Evolutionary conservation across 2,888 invertebrate genomes (phyloP).

Genomic region (Lapara coniferarum): DNA sequence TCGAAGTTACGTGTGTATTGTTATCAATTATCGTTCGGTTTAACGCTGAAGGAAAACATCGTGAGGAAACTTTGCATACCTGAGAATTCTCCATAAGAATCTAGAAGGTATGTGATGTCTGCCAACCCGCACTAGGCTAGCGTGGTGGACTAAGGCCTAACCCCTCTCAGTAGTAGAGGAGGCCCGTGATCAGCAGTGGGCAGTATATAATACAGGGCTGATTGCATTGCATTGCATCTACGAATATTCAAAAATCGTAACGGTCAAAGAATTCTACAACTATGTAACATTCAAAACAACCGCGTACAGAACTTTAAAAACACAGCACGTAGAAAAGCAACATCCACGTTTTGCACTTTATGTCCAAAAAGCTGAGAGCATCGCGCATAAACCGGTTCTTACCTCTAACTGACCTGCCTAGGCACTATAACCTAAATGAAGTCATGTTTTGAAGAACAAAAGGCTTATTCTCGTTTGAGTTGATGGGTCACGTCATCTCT

Average conservation of each 20-base stretch:
- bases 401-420: constrained; percentile 26
- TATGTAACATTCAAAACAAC: constrained; percentile 10
- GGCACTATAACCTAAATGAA: constrained; percentile 55
- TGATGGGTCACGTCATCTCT: constrained; percentile 59
- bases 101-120: too few relatives aligned
- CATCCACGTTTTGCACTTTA: constrained; percentile 56
- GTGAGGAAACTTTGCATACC: too few relatives aligned
- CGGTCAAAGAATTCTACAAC: not conserved
- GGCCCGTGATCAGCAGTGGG: too few relatives aligned
- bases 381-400: constrained; percentile 29
- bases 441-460: constrained; percentile 53
- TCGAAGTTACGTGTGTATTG: too few relatives aligned
- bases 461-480: constrained; percentile 59
- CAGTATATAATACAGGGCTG: too few relatives aligned
- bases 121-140: too few relatives aligned
- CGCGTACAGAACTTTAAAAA: constrained; percentile 30
- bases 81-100: too few relatives aligned
- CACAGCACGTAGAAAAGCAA: constrained; percentile 50
- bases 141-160: too few relatives aligned
- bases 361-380: constrained; percentile 59
- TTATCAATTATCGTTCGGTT: too few relatives aligned
- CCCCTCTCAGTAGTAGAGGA: too few relatives aligned
- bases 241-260: not conserved
- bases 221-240: too few relatives aligned
- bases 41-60: too few relatives aligned